Evolutionary conservation across 2,113 vertebrate genomes (phyloP).

Genomic region (Astur gentilis): DNA sequence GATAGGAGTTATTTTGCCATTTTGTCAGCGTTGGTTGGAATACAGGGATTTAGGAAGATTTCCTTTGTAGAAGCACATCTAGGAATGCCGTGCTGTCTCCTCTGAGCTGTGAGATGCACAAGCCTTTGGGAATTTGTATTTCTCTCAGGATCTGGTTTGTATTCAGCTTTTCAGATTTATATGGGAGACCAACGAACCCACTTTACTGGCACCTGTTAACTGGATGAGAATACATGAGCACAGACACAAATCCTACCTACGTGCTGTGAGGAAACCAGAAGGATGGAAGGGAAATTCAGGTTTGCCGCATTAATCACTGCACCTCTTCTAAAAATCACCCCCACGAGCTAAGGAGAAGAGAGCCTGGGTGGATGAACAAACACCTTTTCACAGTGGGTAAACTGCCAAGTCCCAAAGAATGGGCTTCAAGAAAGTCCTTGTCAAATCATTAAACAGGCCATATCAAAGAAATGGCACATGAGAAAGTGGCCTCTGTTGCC

Average conservation of each 20-base stretch:
- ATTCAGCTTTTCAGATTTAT: conserved; percentile 32
- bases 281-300: conserved; percentile 41
- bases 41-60: conserved; percentile 66
- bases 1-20: conserved; percentile 54
- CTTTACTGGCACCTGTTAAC: conserved; percentile 8
- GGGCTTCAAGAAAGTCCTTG: background rate
- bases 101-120: conserved; percentile 36
- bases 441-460: background rate
- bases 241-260: conserved; percentile 26
- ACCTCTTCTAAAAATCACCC: background rate
- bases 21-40: conserved; percentile 62
- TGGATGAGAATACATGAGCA: conserved; percentile 20
- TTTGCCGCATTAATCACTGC: background rate
- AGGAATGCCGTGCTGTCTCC: conserved; percentile 36
- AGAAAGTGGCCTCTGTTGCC: background rate
- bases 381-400: background rate
- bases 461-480: background rate
- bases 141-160: conserved; percentile 22
- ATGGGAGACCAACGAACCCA: conserved; percentile 12
- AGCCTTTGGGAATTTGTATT: conserved; percentile 38
- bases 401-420: background rate
- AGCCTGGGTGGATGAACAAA: background rate
- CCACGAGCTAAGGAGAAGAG: background rate
- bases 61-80: conserved; percentile 58
- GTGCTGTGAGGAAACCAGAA: background rate